A percentile compares a stretch with the other conserved stretches of the same genome.
phyloP scores from a whole-genome alignment of 2,113 vertebrate genomes.

The Anseranas semipalmata region DNA sequence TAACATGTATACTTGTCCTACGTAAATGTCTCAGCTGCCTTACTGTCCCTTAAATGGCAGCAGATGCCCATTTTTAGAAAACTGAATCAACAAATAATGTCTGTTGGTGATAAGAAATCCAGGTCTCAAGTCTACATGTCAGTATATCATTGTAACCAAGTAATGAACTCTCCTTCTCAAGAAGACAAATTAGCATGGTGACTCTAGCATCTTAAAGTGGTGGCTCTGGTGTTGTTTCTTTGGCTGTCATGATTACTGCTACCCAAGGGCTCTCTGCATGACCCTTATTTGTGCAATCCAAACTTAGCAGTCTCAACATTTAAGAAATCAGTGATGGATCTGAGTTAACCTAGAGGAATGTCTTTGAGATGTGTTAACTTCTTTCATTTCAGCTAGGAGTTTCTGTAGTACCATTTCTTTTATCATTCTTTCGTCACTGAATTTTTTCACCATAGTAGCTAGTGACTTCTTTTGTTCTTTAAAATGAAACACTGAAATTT shows the following conservation, averaged over 20 bases:
- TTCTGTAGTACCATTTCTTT: not conserved
- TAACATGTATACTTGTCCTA: not conserved
- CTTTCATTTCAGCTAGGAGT: not conserved
- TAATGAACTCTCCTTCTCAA: not conserved
- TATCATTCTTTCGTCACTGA: not conserved
- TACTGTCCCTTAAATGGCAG: not conserved
- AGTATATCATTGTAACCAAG: not conserved
- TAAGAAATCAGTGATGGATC: not conserved
- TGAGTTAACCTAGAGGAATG: not conserved
- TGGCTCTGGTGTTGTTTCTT: not conserved
- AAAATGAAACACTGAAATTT: constrained; percentile 9
- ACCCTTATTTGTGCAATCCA: not conserved
- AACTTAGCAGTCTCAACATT: not conserved
- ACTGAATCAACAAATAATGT: not conserved
- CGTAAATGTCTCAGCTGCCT: not conserved
- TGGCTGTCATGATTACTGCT: not conserved
- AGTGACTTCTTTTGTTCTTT: not conserved
- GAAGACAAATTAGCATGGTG: not conserved
- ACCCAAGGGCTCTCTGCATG: not conserved
- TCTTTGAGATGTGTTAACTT: not conserved
- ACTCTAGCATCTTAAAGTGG: not conserved
- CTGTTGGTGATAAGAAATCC: not conserved
- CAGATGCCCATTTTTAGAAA: not conserved
- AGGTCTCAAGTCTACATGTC: not conserved
- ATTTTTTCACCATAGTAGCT: not conserved